Base-by-base conservation (phyloP, 2,797 vertebrate genomes). In the Phylloscopus collybita region DNA sequence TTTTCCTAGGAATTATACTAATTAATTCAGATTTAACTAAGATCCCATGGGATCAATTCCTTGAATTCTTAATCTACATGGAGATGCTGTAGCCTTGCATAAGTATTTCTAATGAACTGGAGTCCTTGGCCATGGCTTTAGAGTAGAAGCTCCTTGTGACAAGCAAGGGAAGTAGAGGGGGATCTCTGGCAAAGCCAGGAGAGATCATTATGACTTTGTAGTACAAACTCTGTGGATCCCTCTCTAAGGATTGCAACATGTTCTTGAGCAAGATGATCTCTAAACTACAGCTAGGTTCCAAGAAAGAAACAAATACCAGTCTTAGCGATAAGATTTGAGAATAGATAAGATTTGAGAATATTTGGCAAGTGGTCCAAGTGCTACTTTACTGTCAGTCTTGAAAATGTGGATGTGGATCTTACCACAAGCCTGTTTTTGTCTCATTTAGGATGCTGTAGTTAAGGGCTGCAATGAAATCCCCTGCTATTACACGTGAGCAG, bases 101-200 rank as follows among this genome's bases (percentile, higher is more conserved):
- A 60, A 65, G 5, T n/a, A 80, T 96, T 64, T 27, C 47, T 79
- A 71, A 38, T 8, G 50, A 75, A 14, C 16, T 36, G 32, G 0
- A 1, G 30, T 4, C 51, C 11, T 11, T 62, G 44, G 22, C 57
- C 0, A 0, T n/a, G 36, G 21, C 20, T 66, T 73, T 69, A 70
- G 23, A 73, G 34, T 3, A 56, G 54, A 69, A 72, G 34, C 7
- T 79, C 32, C n/a, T 21, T 27, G 49, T 27, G 54, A 75, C 9
- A 65, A 76, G n/a, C 12, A 21, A 64, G 49, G 18, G 10, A 74
- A 13, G 16, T 19, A 38, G 36, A 66, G 15, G 4, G 15, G 10
- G 8, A 20, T 51, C 11, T 30, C 32, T 20, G 38, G 27, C 42
- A 65, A 87, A 87, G 25, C 34, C 10, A 5, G 18, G 13, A 22